Base-by-base conservation (phyloP, 2,113 vertebrate species). In the Dasypus novemcinctus region DNA sequence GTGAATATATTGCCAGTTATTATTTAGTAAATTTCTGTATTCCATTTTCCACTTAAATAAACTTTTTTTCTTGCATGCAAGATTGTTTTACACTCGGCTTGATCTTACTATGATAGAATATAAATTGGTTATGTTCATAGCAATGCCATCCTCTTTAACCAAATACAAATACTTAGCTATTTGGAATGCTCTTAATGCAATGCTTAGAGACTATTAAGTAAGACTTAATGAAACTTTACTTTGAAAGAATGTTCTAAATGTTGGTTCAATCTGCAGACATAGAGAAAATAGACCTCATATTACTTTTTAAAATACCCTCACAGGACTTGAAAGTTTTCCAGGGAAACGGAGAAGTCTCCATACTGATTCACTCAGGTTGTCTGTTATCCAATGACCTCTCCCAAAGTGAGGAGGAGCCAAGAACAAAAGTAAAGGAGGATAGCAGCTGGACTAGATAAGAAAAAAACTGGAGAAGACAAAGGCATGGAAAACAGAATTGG, bases 171-270 rank as follows among this genome's bases (percentile, higher is more conserved):
- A 41, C 49, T 93, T 85, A 89, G 4, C 57, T 82, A 25, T 88
- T 43, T 33, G 27, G 23, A 79, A 92, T 80, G 76, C 63, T 92
- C 79, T 49, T 54, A 92, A 93, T 79, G 25, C 49, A 92, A 27
- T 86, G 38, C 78, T 72, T 92, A 33, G 38, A 95, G 25, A 92
- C 63, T 84, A 76, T 96, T 89, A 84, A 87, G 92, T 85, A 93
- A 85, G 1, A 80, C 49, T 96, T 96, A 94, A 96, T 93, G 90
- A 93, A 97, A 93, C 25, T 94, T 94, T 86, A 93, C 52, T 94
- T 87, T 95, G 71, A 95, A 69, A 87, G 74, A 83, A 20, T 76
- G 49, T 75, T 86, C 36, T 93, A 95, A 93, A 93, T 95, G 66
- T 96, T 93, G 83, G n/a, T 93, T 93, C 78, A 94, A 63, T 1